Evolutionary conservation across 2,113 vertebrate species (phyloP).

Genomic region (Isichthys henryi): DNA sequence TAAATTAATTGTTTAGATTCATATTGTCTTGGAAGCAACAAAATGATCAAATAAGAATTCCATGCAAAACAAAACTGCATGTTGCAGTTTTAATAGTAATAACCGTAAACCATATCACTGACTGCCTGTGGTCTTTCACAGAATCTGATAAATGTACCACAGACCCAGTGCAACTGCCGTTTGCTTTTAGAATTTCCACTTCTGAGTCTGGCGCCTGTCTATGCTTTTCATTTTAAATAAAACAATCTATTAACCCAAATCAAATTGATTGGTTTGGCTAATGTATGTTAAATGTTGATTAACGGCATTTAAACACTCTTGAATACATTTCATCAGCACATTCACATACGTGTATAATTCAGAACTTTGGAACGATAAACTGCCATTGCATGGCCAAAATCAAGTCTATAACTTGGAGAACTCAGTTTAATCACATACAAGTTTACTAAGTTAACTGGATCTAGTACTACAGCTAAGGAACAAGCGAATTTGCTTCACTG

Average conservation of each 20-base stretch:
- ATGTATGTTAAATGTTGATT: neutral
- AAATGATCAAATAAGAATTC: neutral
- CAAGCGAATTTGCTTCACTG: neutral
- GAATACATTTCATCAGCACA: neutral
- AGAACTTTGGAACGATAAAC: neutral
- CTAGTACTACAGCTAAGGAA: neutral
- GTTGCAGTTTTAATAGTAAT: neutral
- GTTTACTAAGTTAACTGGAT: neutral
- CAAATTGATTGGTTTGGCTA: neutral
- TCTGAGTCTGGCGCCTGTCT: neutral
- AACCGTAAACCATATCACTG: neutral
- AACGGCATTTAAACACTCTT: neutral
- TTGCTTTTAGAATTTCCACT: neutral
- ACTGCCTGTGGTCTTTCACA: neutral
- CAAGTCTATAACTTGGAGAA: neutral
- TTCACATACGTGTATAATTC: neutral
- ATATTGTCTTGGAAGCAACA: neutral
- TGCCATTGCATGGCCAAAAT: neutral
- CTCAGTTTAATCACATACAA: neutral
- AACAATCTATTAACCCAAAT: neutral
- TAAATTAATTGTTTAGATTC: neutral
- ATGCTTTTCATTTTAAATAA: neutral
- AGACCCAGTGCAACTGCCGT: neutral
- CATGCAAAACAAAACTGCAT: neutral
- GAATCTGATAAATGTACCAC: neutral